These are phyloP conservation scores for Delphinus delphis DNA, from an alignment of 2,113 vertebrate genomes.

Conservation along the genomic window DNA sequence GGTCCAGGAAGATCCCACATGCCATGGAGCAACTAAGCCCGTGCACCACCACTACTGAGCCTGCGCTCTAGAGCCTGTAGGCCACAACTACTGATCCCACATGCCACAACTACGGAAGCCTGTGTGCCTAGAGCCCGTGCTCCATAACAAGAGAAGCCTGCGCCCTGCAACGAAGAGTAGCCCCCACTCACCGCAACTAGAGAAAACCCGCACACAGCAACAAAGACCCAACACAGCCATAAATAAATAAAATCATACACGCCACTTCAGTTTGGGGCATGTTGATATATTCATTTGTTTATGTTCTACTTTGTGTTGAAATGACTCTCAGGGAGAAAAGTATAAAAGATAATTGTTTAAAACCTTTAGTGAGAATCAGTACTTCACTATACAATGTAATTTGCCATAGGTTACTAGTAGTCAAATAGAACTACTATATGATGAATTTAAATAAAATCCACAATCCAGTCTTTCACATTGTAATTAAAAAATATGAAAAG, in stretches of 20 bases:
- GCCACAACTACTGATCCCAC: no score
- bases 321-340: neutral
- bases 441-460: conserved; percentile 25
- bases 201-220: no score
- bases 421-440: neutral
- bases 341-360: neutral
- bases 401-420: neutral
- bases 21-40: no score
- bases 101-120: no score
- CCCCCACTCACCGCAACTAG: no score
- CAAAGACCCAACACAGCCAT: no score
- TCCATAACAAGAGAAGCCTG: no score
- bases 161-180: no score
- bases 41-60: no score
- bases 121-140: no score
- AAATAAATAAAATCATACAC: neutral
- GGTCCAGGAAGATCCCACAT: no score
- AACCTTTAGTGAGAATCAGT: neutral
- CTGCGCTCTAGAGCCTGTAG: no score
- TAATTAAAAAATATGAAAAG: neutral
- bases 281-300: neutral
- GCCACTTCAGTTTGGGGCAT: neutral
- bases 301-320: neutral
- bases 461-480: neutral
- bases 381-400: neutral